These are phyloP conservation scores for Scopus umbretta DNA, from an alignment of 2,113 vertebrate genomes.

Conservation along the genomic window DNA sequence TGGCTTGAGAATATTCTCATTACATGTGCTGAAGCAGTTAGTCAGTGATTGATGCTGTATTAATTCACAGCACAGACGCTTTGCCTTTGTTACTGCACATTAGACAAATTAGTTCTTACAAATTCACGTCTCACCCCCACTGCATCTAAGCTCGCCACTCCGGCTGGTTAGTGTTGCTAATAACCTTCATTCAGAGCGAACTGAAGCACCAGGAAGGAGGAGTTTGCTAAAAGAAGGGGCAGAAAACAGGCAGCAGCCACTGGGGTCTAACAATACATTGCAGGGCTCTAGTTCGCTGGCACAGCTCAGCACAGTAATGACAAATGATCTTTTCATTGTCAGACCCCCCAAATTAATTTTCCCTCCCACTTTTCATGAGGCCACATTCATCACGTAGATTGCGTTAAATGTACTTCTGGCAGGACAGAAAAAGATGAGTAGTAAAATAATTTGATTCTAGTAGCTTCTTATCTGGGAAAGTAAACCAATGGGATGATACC, in stretches of 20 bases:
- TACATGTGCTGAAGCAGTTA: constrained; percentile 72
- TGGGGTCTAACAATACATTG: neutral
- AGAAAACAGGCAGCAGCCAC: neutral
- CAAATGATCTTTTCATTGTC: constrained; percentile 70
- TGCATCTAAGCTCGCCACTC: neutral
- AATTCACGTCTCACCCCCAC: constrained; percentile 60
- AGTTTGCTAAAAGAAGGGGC: constrained; percentile 13
- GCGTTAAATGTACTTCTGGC: constrained; percentile 52
- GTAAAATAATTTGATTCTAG: constrained; percentile 46
- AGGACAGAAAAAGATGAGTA: constrained; percentile 37
- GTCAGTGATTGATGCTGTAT: constrained; percentile 81
- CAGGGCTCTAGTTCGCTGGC: neutral
- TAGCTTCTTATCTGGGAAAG: constrained; percentile 18
- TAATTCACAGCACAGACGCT: constrained; percentile 66
- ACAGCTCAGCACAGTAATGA: constrained; percentile 48
- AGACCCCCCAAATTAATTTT: constrained; percentile 60
- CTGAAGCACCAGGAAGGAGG: neutral
- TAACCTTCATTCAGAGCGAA: constrained; percentile 54
- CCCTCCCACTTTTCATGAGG: constrained; percentile 37
- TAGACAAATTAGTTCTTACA: constrained; percentile 84
- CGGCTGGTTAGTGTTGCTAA: constrained; percentile 65
- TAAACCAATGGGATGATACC: neutral
- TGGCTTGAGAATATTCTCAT: constrained; percentile 72
- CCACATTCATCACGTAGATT: constrained; percentile 65
- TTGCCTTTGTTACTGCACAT: constrained; percentile 81